Percentiles rank a stretch among this genome's conserved stretches.
Conservation (phyloP, 2,113 vertebrate species). For the Sylvilagus bachmani region DNA sequence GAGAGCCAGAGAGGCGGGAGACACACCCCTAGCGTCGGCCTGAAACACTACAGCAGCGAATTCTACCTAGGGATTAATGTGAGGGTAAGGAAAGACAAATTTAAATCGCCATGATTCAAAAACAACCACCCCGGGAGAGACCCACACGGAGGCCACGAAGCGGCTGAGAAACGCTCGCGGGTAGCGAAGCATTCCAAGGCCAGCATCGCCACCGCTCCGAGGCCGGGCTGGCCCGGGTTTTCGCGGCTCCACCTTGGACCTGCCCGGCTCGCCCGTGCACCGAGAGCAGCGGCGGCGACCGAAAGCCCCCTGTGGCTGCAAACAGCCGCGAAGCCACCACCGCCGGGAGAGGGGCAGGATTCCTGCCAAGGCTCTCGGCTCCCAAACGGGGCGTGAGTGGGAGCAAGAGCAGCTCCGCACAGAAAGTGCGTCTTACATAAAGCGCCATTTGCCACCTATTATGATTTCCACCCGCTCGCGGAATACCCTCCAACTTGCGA, state of each 20-base stretch:
- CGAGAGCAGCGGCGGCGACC: constrained; percentile 14
- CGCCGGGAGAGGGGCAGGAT: constrained; percentile 38
- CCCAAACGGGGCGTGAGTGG: constrained; percentile 53
- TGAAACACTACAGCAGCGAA: constrained; percentile 87
- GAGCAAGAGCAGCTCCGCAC: constrained; percentile 41
- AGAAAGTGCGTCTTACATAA: constrained; percentile 75
- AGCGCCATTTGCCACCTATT: constrained; percentile 64
- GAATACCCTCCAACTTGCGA: constrained; percentile 23
- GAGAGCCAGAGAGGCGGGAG: constrained; percentile 75
- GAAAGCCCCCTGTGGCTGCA: background rate
- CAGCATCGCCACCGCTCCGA: background rate
- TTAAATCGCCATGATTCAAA: constrained; percentile 83
- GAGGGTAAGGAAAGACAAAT: constrained; percentile 82
- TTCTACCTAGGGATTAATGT: constrained; percentile 85
- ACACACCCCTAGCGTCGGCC: constrained; percentile 90
- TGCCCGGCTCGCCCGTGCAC: constrained; percentile 35
- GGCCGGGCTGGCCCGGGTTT: background rate
- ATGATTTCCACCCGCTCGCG: background rate
- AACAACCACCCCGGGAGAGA: constrained; percentile 45
- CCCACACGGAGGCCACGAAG: constrained; percentile 59
- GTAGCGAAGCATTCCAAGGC: background rate
- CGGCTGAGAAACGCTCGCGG: constrained; percentile 15
- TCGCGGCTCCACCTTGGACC: constrained; percentile 10
- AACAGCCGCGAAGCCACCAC: constrained; percentile 25
- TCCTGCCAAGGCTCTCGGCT: constrained; percentile 31